Evolutionary conservation across 2,113 vertebrate species (phyloP), one percentile per base, ranked within the genome.

Genomic region (Ancistrus triradiatus): DNA sequence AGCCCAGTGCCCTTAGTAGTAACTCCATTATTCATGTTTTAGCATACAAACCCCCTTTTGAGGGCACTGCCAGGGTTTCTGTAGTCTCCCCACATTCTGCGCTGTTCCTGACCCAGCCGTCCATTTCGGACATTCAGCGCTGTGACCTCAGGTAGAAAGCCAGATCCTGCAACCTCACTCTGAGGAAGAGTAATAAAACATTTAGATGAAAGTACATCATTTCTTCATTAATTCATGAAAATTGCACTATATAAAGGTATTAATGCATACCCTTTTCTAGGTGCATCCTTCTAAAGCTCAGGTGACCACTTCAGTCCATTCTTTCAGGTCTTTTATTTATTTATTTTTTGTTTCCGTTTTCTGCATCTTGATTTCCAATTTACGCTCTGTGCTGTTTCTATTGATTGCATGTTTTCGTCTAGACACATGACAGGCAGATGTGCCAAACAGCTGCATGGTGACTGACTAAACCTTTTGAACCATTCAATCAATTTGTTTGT

Each of bases 201-300:
- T 70, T 70, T 51, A 70, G 55, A 33, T 42, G 43, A 51, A 64
- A 70, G 56, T 44, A 57, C 62, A 78, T 79, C 79, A 49, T 60
- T 44, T 71, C 61, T 66, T 87, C 69, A 80, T 80, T 87, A 77
- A 86, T 87, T 87, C 69, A 86, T 87, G 78, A 84, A 73, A 74
- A 7, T 33, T 70, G 46, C 60, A 27, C 46, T 21, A 59, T 76
- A 70, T 19, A 69, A 60, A 60, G 67, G 59, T 72, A 71, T 38
- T 57, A 18, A 48, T 43, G 42, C 63, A 65, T 48, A 25, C 38
- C 63, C 44, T 48, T 43, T 46, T 27, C 33, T 57, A 66, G 63
- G 44, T 57, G 10, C 31, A 37, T 49, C 17, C 38, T 40, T 47
- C 22, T 50, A 31, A 42, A 14, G 35, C 53, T 49, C 37, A 40